A percentile compares a stretch with the other conserved stretches of the same genome.
Evolutionary conservation across 2,113 vertebrate species (phyloP).

Genomic region (Toxostoma redivivum): DNA sequence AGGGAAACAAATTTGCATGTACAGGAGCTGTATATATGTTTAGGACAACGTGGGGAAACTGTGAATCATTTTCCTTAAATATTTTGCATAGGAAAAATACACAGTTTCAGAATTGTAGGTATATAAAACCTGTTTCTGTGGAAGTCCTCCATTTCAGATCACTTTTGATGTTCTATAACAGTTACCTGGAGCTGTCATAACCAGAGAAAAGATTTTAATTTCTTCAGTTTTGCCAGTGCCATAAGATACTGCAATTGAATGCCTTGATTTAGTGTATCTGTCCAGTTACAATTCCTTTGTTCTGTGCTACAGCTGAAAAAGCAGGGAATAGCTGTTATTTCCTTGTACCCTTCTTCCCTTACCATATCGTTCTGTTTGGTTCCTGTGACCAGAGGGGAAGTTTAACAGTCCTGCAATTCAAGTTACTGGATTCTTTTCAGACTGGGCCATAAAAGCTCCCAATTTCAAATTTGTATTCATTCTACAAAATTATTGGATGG

Average conservation of each 20-base stretch:
- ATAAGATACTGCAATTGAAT: background rate
- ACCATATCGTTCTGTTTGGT: background rate
- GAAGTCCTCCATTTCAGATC: background rate
- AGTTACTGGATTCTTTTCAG: background rate
- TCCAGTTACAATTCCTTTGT: background rate
- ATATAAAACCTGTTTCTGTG: background rate
- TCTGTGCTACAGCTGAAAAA: background rate
- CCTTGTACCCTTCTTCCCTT: background rate
- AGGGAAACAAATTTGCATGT: background rate
- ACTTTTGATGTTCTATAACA: background rate
- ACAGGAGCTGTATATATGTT: background rate
- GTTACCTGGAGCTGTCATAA: background rate
- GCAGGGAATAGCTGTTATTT: background rate
- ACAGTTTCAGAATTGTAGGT: background rate
- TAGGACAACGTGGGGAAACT: background rate
- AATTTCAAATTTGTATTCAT: background rate
- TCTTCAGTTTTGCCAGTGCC: background rate
- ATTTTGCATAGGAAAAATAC: background rate
- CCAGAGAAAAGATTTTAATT: background rate
- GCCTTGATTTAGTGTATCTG: background rate
- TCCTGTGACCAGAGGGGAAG: background rate
- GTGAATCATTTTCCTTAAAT: background rate
- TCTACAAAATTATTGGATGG: background rate
- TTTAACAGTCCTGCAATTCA: background rate
- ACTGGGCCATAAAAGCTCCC: background rate